A percentile compares a stretch with the other conserved stretches of the same genome.
These are phyloP conservation scores for Chaenocephalus aceratus DNA, from an alignment of 2,113 vertebrate genomes.

Conservation along the genomic window DNA sequence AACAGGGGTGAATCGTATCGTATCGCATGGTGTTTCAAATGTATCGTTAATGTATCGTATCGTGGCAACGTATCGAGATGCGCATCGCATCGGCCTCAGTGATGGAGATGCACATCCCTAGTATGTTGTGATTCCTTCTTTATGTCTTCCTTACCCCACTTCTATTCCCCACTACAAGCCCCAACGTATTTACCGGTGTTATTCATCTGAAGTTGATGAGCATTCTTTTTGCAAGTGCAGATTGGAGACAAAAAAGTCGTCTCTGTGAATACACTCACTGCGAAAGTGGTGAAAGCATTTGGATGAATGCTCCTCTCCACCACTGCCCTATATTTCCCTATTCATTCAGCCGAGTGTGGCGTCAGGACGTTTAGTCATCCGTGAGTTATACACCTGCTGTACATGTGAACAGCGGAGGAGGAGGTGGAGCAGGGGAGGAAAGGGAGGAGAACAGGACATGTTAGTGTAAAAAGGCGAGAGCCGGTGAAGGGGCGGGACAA, in stretches of 20 bases:
- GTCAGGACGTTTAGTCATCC: constrained; percentile 58
- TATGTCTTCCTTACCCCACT: constrained; percentile 13
- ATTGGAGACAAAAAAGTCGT: constrained; percentile 25
- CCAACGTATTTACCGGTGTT: constrained; percentile 26
- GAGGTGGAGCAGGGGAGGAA: constrained; percentile 25
- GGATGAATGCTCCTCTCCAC: constrained; percentile 56
- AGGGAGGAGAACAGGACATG: constrained; percentile 64
- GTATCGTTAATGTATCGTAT: no score
- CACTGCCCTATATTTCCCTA: constrained; percentile 57
- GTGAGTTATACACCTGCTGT: constrained; percentile 40
- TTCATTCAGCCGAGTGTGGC: constrained; percentile 57
- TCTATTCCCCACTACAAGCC: constrained; percentile 18
- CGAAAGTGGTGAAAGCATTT: constrained; percentile 39
- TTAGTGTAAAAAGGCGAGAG: constrained; percentile 44
- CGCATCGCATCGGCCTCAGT: no score
- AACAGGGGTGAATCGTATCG: no score
- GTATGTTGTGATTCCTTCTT: constrained; percentile 34
- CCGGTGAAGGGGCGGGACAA: constrained; percentile 45
- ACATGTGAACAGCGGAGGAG: constrained; percentile 36
- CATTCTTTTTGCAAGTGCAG: constrained; percentile 37
- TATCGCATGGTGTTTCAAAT: no score
- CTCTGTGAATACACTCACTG: constrained; percentile 17
- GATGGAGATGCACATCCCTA: no score
- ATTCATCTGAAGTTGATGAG: constrained; percentile 68
- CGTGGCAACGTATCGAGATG: no score